phyloP scores from a whole-genome alignment of 2,113 vertebrate species.

The Elachura formosa region DNA sequence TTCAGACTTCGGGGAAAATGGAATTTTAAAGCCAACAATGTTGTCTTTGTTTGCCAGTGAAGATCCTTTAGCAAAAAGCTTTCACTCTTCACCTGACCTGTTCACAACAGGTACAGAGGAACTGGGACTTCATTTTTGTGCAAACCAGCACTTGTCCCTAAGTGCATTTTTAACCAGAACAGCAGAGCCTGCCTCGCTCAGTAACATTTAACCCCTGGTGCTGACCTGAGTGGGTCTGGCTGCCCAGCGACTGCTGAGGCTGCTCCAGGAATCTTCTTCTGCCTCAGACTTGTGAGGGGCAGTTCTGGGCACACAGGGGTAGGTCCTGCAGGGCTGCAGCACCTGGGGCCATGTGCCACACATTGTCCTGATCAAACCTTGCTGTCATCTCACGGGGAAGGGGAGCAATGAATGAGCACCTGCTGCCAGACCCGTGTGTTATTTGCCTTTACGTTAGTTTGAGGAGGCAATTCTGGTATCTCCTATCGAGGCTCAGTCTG shows the following conservation, averaged over 20 bases:
- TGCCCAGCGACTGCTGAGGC: neutral
- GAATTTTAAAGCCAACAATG: neutral
- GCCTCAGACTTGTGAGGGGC: neutral
- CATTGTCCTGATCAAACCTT: neutral
- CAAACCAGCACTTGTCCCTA: neutral
- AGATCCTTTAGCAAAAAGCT: constrained; percentile 15
- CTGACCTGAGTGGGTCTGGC: neutral
- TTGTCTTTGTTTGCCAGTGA: neutral
- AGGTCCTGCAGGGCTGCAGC: neutral
- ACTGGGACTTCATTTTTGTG: neutral
- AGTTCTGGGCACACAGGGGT: neutral
- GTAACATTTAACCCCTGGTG: neutral
- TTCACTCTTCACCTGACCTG: constrained; percentile 7
- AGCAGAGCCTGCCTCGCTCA: neutral
- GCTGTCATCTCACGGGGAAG: neutral
- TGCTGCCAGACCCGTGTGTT: neutral
- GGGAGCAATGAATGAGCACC: accelerated
- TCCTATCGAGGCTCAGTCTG: neutral
- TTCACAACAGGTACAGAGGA: neutral
- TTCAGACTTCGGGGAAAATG: neutral
- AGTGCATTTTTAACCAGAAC: neutral
- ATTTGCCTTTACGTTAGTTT: too few relatives aligned
- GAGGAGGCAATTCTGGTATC: too few relatives aligned
- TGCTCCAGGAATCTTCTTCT: neutral
- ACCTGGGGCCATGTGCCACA: accelerated